Conservation (phyloP, 2,888 invertebrate genomes). For the Erannis defoliaria region DNA sequence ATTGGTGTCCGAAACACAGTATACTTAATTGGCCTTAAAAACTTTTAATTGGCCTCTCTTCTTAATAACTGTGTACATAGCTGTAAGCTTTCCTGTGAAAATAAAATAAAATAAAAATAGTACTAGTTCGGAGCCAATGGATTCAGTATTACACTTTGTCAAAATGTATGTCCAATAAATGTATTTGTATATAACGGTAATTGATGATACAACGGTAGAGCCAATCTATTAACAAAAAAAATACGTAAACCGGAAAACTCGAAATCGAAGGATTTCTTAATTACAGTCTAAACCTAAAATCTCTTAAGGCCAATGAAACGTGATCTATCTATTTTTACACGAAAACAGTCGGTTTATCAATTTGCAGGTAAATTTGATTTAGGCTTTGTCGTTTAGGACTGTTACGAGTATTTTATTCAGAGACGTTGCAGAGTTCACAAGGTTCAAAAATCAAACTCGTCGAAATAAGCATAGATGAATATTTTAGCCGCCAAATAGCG, state of each 20-base stretch:
- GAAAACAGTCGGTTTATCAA: slow-evolving; percentile 18
- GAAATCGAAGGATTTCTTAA: not conserved
- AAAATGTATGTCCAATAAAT: too few species aligned
- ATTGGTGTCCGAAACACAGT: too few species aligned
- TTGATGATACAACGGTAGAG: not conserved
- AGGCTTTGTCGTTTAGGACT: not conserved
- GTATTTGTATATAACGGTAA: too few species aligned
- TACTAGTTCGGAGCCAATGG: too few species aligned
- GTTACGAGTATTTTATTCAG: too few species aligned
- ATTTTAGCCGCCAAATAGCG: not conserved
- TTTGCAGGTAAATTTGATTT: slow-evolving; percentile 3
- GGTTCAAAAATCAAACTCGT: slow-evolving; percentile 1
- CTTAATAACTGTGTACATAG: too few species aligned
- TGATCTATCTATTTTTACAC: slow-evolving; percentile 24
- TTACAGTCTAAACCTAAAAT: not conserved
- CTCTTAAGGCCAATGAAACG: slow-evolving; percentile 19
- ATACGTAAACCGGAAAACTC: not conserved
- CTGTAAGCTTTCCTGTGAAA: too few species aligned
- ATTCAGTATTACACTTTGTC: too few species aligned
- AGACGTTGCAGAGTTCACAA: not conserved
- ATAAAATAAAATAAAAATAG: too few species aligned
- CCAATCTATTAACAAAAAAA: not conserved
- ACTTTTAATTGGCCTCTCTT: too few species aligned
- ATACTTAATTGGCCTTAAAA: too few species aligned
- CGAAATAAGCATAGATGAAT: not conserved